Percentiles rank a stretch among this genome's conserved stretches.
These are phyloP conservation scores for Lasioglossum villosulum DNA, from an alignment of 2,888 invertebrate genomes.

Conservation along the genomic window DNA sequence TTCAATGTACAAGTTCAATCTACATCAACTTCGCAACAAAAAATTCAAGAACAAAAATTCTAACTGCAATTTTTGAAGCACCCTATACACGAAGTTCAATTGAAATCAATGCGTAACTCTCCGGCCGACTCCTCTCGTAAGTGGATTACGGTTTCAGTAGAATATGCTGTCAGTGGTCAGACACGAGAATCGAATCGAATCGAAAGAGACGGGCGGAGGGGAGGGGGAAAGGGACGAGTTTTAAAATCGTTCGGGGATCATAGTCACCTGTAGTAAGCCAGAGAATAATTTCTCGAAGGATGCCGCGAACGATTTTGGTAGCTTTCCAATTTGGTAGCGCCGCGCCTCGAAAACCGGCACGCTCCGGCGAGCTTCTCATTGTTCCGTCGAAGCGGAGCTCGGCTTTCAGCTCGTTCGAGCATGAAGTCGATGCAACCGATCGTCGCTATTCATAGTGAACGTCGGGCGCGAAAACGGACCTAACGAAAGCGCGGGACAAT, in stretches of 20 bases:
- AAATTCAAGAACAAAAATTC: too few species aligned
- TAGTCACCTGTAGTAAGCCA: background rate
- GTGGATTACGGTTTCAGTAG: conserved; percentile 30
- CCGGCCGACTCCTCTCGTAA: background rate
- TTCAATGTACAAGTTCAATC: background rate
- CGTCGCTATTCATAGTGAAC: conserved; percentile 47
- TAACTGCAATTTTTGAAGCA: background rate
- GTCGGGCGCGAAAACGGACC: conserved; percentile 9
- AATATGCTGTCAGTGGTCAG: conserved; percentile 26
- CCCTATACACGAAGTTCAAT: background rate
- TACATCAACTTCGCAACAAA: background rate
- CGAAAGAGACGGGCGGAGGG: too few species aligned
- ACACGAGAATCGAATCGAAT: conserved; percentile 2
- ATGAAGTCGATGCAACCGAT: conserved; percentile 52
- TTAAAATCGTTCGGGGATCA: background rate
- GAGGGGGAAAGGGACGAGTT: background rate
- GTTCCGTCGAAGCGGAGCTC: conserved; percentile 38
- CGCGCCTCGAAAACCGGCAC: conserved; percentile 48
- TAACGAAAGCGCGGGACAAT: conserved; percentile 5
- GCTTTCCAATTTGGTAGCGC: conserved; percentile 42
- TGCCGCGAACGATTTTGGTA: conserved; percentile 49
- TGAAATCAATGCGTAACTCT: background rate
- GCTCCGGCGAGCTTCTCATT: conserved; percentile 47
- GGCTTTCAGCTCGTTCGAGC: conserved; percentile 44
- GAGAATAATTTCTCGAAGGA: conserved; percentile 52